Base-by-base conservation (phyloP, 2,888 invertebrate species). In the Cinara cedri region DNA sequence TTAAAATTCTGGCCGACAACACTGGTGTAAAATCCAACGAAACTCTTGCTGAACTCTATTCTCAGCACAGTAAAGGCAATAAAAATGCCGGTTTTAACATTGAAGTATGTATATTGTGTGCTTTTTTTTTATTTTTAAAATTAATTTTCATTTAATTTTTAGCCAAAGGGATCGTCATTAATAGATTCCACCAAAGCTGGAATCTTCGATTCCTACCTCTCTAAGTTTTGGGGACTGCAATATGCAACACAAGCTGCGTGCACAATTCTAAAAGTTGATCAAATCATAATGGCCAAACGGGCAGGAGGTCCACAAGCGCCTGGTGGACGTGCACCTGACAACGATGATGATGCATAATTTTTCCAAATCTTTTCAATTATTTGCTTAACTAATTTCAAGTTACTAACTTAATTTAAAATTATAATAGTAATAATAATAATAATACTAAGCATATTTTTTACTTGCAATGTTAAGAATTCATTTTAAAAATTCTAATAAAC, bases 241-340 rank as follows among this genome's bases (percentile, higher is more conserved):
- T 97, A 98, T 87, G 97, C 98, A 0, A 94, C 96, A 0, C 91
- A 93, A 82, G 96, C 97, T 1, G 96, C 98, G 0, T 91, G 93
- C 82, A 97, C 97, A 0, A 93, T 98, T 83, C 89, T 98, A 44
- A 92, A 93, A 86, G 95, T 98, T 42, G 97, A 98, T 87, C 96
- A 98, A 88, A 98, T 98, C 83, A 98, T 98, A 83, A 97, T 98
- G 97, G 96, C 98, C 0, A 98, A 98, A 87, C 90, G 93, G 84
- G 97, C 97, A 19, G 98, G 98, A 65, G 98, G 98, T 63, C 97
- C 97, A 0, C 97, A 97, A 86, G 90, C 90, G 84, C 85, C 84
- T 68, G 85, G 86, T 75, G 90, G 89, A 81, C 87, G 87, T 14
- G 89, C 89, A 11, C 88, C 86, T 34, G 87, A 88, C 83, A 91